Evolutionary conservation across 2,888 invertebrate species (phyloP).

Genomic region (Tenodera sinensis): DNA sequence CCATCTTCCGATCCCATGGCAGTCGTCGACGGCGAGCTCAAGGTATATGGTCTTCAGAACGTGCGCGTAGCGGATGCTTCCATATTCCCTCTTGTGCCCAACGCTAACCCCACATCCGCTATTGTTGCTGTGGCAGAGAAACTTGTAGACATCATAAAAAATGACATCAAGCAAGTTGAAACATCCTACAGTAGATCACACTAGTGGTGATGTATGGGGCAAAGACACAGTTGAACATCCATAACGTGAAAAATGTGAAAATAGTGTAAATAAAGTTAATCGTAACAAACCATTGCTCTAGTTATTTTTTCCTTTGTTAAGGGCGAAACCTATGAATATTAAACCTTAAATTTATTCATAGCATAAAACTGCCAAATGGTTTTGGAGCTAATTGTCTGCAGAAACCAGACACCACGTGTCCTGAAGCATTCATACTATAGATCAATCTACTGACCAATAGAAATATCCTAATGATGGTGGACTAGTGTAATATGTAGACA

Average conservation of each 20-base stretch:
- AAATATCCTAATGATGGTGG: no score
- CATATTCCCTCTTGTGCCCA: constrained; percentile 44
- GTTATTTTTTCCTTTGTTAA: no score
- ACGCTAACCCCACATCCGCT: constrained; percentile 40
- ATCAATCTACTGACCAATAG: no score
- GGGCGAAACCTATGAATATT: no score
- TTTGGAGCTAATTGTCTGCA: no score
- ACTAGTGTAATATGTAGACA: no score
- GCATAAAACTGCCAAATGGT: no score
- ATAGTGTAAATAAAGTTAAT: neutral
- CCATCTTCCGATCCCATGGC: constrained; percentile 70
- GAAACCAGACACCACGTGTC: no score
- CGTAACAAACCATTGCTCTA: no score
- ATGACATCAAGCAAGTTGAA: neutral
- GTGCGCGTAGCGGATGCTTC: constrained; percentile 46
- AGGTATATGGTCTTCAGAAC: constrained; percentile 41
- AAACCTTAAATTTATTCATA: no score
- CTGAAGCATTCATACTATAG: no score
- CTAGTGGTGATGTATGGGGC: neutral
- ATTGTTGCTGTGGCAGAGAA: constrained; percentile 39
- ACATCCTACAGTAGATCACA: neutral
- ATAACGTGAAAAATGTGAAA: neutral
- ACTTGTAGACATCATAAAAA: constrained; percentile 36
- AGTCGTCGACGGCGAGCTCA: constrained; percentile 66
- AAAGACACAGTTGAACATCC: neutral